These are phyloP conservation scores for Forpus xanthops DNA, from an alignment of 2,797 vertebrate species.

Conservation along the genomic window DNA sequence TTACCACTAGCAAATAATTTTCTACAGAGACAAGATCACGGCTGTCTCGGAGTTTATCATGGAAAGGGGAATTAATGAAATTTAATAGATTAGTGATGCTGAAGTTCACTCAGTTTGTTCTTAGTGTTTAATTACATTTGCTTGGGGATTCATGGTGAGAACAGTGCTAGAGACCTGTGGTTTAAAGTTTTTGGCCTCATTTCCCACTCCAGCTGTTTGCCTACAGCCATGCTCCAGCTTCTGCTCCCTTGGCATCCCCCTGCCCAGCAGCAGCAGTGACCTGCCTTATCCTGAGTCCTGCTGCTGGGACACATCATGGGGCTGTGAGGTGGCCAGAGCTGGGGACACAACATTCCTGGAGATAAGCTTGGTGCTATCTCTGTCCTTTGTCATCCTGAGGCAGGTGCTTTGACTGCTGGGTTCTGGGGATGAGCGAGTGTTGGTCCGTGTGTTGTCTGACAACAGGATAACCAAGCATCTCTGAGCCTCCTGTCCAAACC, in stretches of 20 bases:
- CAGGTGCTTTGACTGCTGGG: not conserved
- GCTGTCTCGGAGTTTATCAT: not conserved
- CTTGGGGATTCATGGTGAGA: not conserved
- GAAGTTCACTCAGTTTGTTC: not conserved
- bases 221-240: not conserved
- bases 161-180: not conserved
- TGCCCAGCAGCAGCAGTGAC: accelerated
- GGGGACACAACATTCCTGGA: accelerated
- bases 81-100: not conserved
- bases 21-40: not conserved
- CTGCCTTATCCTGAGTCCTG: not conserved
- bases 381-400: not conserved
- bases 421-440: not conserved
- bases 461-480: not conserved
- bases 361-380: not conserved
- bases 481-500: not conserved
- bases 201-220: not conserved
- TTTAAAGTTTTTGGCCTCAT: not conserved
- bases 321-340: not conserved
- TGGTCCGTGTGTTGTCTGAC: not conserved
- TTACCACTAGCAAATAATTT: not conserved
- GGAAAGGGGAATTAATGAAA: not conserved
- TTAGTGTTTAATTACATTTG: not conserved
- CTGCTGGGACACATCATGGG: not conserved
- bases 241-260: accelerated